Evolutionary conservation across 2,888 invertebrate genomes (phyloP).

Genomic region (Drosophila paramelanica): DNA sequence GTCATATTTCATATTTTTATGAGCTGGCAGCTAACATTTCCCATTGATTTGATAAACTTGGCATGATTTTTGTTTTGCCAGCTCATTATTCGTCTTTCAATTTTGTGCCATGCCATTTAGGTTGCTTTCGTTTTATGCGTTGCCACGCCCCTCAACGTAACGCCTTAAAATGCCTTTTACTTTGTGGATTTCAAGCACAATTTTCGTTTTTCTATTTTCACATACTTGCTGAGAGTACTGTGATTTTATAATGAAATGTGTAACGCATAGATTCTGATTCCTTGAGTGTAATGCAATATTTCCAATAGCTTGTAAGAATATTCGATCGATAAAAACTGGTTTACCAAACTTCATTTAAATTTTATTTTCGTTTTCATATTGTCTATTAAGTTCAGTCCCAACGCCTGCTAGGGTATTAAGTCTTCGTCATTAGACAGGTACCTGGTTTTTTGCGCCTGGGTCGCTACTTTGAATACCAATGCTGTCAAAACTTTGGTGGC

Average conservation of each 20-base stretch:
- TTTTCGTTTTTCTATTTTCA: slow-evolving; percentile 23
- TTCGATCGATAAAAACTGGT: no score
- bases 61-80: slow-evolving; percentile 78
- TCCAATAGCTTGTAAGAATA: no score
- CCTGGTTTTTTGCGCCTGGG: slow-evolving; percentile 29
- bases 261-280: neutral
- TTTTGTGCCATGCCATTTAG: slow-evolving; percentile 51
- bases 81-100: slow-evolving; percentile 76
- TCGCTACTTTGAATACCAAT: slow-evolving; percentile 78
- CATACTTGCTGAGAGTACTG: neutral
- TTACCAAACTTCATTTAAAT: no score
- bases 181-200: slow-evolving; percentile 51
- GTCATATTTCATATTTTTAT: slow-evolving; percentile 66
- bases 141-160: slow-evolving; percentile 1
- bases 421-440: neutral
- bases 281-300: no score
- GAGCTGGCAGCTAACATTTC: slow-evolving; percentile 67
- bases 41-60: slow-evolving; percentile 71
- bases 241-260: neutral
- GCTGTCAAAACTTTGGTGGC: slow-evolving; percentile 63
- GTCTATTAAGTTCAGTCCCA: neutral
- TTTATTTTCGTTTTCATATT: no score
- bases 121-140: slow-evolving; percentile 9
- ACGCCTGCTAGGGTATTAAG: slow-evolving; percentile 6
- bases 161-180: slow-evolving; percentile 54